Evolutionary conservation across 2,797 vertebrate genomes (phyloP).

Genomic region (Numenius phaeopus): DNA sequence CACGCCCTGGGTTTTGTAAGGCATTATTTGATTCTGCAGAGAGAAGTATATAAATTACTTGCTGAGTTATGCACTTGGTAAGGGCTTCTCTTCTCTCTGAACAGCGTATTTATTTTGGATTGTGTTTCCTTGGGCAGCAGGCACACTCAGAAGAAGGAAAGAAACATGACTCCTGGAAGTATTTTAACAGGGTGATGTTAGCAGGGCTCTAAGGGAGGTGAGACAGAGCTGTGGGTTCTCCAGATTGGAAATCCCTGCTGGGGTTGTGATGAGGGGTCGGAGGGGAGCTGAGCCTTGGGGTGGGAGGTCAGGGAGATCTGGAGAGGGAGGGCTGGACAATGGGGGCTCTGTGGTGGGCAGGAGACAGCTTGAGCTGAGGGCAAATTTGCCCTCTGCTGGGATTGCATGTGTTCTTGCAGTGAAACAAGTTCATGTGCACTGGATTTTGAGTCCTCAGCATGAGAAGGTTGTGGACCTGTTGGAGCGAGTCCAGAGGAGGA

Average conservation of each 20-base stretch:
- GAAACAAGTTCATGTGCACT: background rate
- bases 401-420: accelerated
- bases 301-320: background rate
- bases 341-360: background rate
- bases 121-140: background rate
- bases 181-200: background rate
- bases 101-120: background rate
- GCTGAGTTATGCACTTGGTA: background rate
- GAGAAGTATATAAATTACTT: background rate
- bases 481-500: background rate
- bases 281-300: background rate
- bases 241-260: background rate
- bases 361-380: background rate
- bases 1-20: background rate
- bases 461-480: background rate
- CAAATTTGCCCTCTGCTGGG: background rate
- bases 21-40: background rate
- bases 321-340: background rate
- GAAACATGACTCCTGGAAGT: background rate
- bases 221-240: background rate
- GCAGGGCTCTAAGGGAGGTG: background rate
- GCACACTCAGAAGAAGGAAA: background rate
- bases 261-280: background rate
- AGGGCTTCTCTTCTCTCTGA: background rate
- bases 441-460: background rate